Evolutionary conservation across 2,113 vertebrate genomes (phyloP).

Genomic region (Euleptes europaea): DNA sequence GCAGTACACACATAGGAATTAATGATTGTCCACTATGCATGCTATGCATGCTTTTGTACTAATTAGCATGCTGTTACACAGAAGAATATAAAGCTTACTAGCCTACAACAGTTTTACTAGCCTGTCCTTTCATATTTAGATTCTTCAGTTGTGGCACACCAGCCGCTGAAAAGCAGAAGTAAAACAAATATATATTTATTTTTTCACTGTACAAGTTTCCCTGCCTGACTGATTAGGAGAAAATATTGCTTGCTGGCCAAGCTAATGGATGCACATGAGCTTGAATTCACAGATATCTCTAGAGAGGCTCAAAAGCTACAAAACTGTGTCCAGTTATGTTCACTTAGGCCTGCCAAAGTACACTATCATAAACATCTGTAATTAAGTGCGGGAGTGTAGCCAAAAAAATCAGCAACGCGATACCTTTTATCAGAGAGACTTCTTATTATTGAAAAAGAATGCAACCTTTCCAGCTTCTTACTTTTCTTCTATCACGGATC

Average conservation of each 20-base stretch:
- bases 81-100: not conserved
- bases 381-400: not conserved
- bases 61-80: not conserved
- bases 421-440: not conserved
- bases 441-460: not conserved
- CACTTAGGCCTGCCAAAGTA: too few species aligned
- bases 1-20: not conserved
- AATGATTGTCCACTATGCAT: not conserved
- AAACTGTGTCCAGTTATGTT: too few species aligned
- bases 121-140: too few species aligned
- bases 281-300: too few species aligned
- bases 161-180: not conserved
- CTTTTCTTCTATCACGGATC: too few species aligned
- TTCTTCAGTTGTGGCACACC: not conserved
- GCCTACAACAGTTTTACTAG: not conserved
- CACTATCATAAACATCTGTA: not conserved
- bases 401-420: not conserved
- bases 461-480: not conserved
- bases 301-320: too few species aligned
- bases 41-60: not conserved
- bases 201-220: not conserved
- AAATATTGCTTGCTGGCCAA: too few species aligned
- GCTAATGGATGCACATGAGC: too few species aligned
- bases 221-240: too few species aligned
- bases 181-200: too few species aligned